Percentiles rank a stretch among this genome's conserved stretches.
Conservation (phyloP, 2,113 vertebrate genomes). For the Sus scrofa region DNA sequence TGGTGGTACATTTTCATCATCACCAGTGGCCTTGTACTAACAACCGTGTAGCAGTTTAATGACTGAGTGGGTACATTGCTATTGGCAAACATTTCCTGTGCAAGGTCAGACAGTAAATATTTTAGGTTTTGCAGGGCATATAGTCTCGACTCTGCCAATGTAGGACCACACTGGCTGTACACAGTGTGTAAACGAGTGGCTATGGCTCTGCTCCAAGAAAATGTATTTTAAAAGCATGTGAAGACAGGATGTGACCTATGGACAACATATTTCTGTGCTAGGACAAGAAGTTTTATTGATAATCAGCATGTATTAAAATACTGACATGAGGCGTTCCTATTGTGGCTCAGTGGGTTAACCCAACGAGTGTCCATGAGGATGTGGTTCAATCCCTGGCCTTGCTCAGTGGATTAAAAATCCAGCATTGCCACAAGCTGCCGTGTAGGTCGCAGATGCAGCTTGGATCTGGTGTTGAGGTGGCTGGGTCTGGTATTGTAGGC, state of each 20-base stretch:
- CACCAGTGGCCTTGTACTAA: background rate
- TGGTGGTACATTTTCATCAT: background rate
- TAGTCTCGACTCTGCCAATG: background rate
- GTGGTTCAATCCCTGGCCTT: too few relatives aligned
- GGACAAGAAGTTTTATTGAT: background rate
- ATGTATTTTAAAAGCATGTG: background rate
- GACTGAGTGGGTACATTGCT: background rate
- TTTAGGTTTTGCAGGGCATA: background rate
- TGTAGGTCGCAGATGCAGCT: too few relatives aligned
- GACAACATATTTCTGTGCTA: background rate
- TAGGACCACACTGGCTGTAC: too few relatives aligned
- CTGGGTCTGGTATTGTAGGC: too few relatives aligned
- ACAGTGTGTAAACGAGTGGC: background rate
- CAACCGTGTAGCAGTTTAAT: background rate
- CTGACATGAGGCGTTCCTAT: too few relatives aligned
- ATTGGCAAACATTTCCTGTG: background rate
- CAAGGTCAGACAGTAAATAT: background rate
- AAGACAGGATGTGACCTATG: background rate
- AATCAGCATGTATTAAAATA: background rate
- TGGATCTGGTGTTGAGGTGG: too few relatives aligned
- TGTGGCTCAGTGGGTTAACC: too few relatives aligned
- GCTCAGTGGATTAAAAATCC: too few relatives aligned
- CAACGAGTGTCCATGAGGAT: too few relatives aligned
- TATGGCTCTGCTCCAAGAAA: background rate
- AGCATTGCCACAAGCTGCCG: too few relatives aligned